Conservation (phyloP, 2,113 vertebrate genomes). For the Monarcha castaneiventris region DNA sequence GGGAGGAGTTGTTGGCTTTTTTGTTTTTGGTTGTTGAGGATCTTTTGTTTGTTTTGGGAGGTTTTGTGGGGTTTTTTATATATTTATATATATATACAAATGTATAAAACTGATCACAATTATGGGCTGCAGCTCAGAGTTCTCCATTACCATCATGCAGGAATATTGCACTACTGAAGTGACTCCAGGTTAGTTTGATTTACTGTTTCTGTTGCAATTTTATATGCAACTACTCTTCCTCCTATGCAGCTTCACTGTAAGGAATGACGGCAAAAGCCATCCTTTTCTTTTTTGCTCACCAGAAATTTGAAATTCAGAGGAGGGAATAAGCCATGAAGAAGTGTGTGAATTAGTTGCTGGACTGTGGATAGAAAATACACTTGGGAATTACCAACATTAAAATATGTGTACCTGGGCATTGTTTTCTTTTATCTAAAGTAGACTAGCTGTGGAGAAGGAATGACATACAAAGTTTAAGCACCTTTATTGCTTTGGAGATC, state of each 20-base stretch:
- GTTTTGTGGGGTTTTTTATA: not conserved
- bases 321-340: not conserved
- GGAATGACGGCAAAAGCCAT: not conserved
- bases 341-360: not conserved
- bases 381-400: not conserved
- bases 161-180: not conserved
- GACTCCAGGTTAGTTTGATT: not conserved
- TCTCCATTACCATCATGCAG: not conserved
- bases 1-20: accelerated
- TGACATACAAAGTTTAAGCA: not conserved
- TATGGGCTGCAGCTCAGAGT: not conserved
- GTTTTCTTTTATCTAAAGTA: not conserved
- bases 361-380: not conserved
- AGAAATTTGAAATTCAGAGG: not conserved
- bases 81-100: not conserved
- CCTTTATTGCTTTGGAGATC: constrained; percentile 4
- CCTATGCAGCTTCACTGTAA: not conserved
- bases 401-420: not conserved
- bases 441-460: not conserved
- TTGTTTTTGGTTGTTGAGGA: not conserved
- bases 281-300: not conserved
- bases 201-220: not conserved
- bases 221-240: not conserved
- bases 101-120: not conserved
- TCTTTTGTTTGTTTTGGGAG: not conserved